Conservation (phyloP, 2,797 vertebrate genomes). For the Hoplostethus mediterraneus region DNA sequence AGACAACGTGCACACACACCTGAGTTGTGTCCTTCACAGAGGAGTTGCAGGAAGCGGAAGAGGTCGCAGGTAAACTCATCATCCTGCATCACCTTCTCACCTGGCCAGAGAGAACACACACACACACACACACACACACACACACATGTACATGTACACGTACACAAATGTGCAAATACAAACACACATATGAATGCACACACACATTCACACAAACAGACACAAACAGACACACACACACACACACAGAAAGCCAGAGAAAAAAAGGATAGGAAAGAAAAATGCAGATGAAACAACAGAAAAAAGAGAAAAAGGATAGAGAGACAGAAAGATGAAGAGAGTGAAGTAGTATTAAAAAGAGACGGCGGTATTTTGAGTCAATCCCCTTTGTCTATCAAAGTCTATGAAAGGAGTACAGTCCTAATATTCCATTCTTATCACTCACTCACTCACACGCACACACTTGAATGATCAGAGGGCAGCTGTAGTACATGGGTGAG, state of each 20-base stretch:
- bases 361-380: conserved; percentile 41
- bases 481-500: conserved; percentile 40
- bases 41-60: conserved; percentile 96
- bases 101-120: conserved; percentile 82
- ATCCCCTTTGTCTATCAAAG: conserved; percentile 16
- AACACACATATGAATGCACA: conserved; percentile 14
- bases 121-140: conserved; percentile 46
- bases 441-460: conserved; percentile 11
- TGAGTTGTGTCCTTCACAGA: conserved; percentile 97
- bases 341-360: conserved; percentile 65
- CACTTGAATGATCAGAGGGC: conserved; percentile 49
- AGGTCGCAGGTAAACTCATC: conserved; percentile 98
- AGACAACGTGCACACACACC: conserved; percentile 80
- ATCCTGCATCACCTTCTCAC: conserved; percentile 97
- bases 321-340: conserved; percentile 61
- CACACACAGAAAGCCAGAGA: conserved; percentile 38
- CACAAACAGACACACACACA: conserved; percentile 36
- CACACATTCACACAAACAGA: conserved; percentile 19
- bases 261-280: conserved; percentile 44
- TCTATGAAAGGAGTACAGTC: conserved; percentile 24
- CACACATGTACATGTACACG: conserved; percentile 18
- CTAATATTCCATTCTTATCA: conserved; percentile 14
- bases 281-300: conserved; percentile 13
- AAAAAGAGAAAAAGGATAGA: conserved; percentile 51
- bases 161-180: conserved; percentile 25